These are phyloP conservation scores for Alouatta palliata DNA, from an alignment of 2,113 vertebrate species.

Conservation along the genomic window DNA sequence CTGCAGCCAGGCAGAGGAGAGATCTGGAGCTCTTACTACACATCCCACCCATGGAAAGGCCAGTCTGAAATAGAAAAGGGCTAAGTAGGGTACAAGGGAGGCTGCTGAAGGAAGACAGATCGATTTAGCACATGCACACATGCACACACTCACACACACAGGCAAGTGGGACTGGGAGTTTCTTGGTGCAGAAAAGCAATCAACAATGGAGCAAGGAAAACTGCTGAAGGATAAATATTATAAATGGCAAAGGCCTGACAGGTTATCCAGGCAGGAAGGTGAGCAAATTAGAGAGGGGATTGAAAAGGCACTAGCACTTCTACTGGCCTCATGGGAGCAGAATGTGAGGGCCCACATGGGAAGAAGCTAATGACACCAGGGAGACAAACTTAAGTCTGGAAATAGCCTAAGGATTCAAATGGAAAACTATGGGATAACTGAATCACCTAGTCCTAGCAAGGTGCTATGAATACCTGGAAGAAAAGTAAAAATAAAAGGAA, in stretches of 20 bases:
- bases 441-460: background rate
- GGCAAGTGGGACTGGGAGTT: background rate
- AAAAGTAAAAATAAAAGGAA: background rate
- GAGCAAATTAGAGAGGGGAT: constrained; percentile 33
- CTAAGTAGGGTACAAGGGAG: fast-evolving
- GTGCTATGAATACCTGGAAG: background rate
- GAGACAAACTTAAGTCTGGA: background rate
- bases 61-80: background rate
- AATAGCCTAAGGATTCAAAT: background rate
- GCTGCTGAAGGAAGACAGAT: background rate
- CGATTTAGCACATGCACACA: background rate
- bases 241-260: constrained; percentile 52
- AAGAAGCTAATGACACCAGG: background rate
- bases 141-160: fast-evolving
- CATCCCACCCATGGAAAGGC: fast-evolving
- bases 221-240: constrained; percentile 61
- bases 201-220: background rate
- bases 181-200: constrained; percentile 50
- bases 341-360: background rate
- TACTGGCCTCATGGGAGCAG: background rate
- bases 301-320: background rate
- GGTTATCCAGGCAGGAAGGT: constrained; percentile 56
- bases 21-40: background rate
- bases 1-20: fast-evolving
- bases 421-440: background rate